Base-by-base conservation (phyloP, 1,140 invertebrate species). In the Dreissena rostriformis region DNA sequence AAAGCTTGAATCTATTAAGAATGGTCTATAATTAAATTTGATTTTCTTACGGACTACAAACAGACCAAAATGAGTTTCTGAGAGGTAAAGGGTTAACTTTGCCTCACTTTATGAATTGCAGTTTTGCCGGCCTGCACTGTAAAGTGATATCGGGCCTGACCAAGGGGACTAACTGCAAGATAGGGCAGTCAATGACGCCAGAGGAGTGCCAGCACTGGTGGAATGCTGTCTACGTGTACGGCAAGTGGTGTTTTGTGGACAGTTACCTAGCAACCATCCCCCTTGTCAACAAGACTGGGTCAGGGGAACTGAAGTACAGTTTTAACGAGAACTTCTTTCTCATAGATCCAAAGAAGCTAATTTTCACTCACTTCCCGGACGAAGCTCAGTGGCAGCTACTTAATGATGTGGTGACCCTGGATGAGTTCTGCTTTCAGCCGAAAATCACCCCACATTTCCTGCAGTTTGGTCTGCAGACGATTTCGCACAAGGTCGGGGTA, bases 321-420 rank as follows among this genome's bases (percentile, higher is more conserved):
- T 91, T 89, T 73, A 91, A 92, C 63, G 91, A 92, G 74, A 92
- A 91, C 79, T 92, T 91, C 86, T 95, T 95, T 89, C 91, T 95
- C 11, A 93, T 94, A 11, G 94, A 95, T 88, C 94, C 95, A 6
- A 91, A 94, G 24, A 91, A 93, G 39, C 87, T 95, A 72, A 94
- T 95, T 53, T 94, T 92, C 88, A 94, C 94, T 0, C 95, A 95
- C 88, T 94, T 93, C 85, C 95, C 95, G 1, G 93, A 94, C 83
- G 90, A 93, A 66, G 26, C 78, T 6, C 61, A 81, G 67, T 91
- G 90, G 90, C 91, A 91, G 72, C 80, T 90, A 29, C 73, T 89
- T 26, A 79, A 84, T n/a, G 73, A 82, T n/a, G 83, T 77, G 5
- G 82, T 89, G 24, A 86, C 88, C 24, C 55, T 90, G 22, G 85